Base-by-base conservation (phyloP, 2,888 invertebrate genomes). In the Diachrysia chrysitis region DNA sequence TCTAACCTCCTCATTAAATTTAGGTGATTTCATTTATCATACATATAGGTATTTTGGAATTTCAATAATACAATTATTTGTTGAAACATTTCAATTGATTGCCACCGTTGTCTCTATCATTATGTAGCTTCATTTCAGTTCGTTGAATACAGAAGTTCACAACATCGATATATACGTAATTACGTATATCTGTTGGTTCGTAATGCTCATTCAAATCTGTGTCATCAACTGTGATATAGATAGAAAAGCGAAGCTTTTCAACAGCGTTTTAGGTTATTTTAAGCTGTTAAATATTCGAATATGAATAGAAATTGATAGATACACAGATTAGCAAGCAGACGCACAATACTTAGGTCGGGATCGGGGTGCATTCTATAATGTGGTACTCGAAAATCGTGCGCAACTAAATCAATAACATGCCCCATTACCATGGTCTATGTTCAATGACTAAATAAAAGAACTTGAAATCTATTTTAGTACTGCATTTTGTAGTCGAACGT, bases 371-470 rank as follows among this genome's bases (percentile, higher is more conserved):
- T 83, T 74, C 88, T n/a, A n/a, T 88, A 84, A 81, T 81, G 83
- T 87, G 83, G 86, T 89, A 91, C 87, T 90, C 88, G 90, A 88
- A 85, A 78, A 69, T 69, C 73, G 74, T 85, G 77, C 80, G 88
- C 90, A 91, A 91, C 91, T 91, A 89, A 88, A 89, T 78, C 88
- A 89, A 88, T 85, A 79, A 74, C 87, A 89, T 89, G 89, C 88
- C 83, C 80, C 81, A 83, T 81, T 83, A 88, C 88, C 89, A 89
- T 90, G 87, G 87, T 85, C 84, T 87, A 84, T 82, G 80, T 78
- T 67, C 62, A 21, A 61, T 58, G 63, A 72, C 66, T 32, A 60
- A 42, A 59, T 56, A 35, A 17, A 37, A 57, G 25, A 25, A 19
- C 25, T 46, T 72, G 53, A 25, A 57, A 9, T 67, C 4, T 56